Evolutionary conservation across 1,140 invertebrate species (phyloP), one percentile per base, ranked within the genome.

Genomic region (Ostrea denselamellosa): DNA sequence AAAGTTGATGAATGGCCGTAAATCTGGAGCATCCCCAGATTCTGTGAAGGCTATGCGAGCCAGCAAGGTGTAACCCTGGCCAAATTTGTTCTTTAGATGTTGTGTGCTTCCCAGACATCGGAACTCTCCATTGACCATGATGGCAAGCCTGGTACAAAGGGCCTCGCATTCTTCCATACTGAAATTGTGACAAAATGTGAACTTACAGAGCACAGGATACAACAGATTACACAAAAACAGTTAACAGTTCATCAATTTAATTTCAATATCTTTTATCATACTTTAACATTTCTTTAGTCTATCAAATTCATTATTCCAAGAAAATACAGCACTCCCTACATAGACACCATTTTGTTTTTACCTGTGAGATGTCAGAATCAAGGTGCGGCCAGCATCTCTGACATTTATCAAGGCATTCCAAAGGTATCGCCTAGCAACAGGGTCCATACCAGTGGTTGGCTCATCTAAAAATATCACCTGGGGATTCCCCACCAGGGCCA

Each of bases 401-500:
- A 94, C 92, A 52, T 86, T 82, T 10, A 92, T 90, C 71, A 94
- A 89, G 2, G 91, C 91, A 81, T 94, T 91, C 95, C 95, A 96
- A 81, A 96, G 93, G 85, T 94, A 92, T 86, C 95, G 65, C 28
- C 93, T 88, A 52, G 95, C 94, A 12, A 95, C 94, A 19, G 95
- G 95, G 90, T 96, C 95, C 93, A 95, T 95, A 2, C 95, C 95
- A 54, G 95, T 95, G 2, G 95, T 95, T 52, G 95, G 95, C 87
- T 95, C 95, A 91, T 95, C 95, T 56, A 95, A 92, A 85, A 95
- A 94, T 44, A 95, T 88, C 25, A 95, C 90, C 81, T 94, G 91
- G 19, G 95, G 95, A 87, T 94, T 93, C 8, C 95, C 95, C 93
- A 98, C 96, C 51, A 99, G 94, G 10, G 98, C 97, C 82, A 99